These are phyloP conservation scores for Drosophila auraria DNA, from an alignment of 1,140 invertebrate genomes.

Conservation along the genomic window DNA sequence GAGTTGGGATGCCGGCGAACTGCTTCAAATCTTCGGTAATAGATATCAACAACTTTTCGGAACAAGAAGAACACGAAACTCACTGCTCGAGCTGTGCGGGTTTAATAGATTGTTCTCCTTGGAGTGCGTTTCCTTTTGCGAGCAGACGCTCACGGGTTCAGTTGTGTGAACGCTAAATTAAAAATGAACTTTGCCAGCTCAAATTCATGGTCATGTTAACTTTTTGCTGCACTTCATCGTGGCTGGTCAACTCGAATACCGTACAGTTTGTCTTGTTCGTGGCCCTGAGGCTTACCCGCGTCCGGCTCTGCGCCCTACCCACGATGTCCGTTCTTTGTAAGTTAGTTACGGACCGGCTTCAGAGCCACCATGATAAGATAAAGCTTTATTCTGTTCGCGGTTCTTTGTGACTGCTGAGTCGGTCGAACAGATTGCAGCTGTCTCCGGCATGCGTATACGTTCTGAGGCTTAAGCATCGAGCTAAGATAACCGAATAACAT, in stretches of 20 bases:
- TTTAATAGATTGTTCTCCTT: slow-evolving; percentile 65
- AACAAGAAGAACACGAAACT: slow-evolving; percentile 46
- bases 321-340: slow-evolving; percentile 34
- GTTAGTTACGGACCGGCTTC: slow-evolving; percentile 67
- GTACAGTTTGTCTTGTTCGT: slow-evolving; percentile 60
- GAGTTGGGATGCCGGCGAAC: slow-evolving; percentile 72
- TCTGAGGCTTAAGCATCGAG: slow-evolving; percentile 35
- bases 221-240: slow-evolving; percentile 65
- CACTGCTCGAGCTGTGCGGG: slow-evolving; percentile 41
- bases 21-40: slow-evolving; percentile 79
- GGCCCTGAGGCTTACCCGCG: background rate
- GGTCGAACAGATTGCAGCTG: slow-evolving; percentile 51
- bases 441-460: slow-evolving; percentile 40
- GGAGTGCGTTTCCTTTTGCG: slow-evolving; percentile 32
- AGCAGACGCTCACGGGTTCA: background rate
- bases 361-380: slow-evolving; percentile 68
- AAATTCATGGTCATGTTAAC: slow-evolving; percentile 81
- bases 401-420: slow-evolving; percentile 44
- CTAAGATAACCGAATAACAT: slow-evolving; percentile 21
- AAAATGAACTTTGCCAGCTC: slow-evolving; percentile 80
- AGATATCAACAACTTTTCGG: slow-evolving; percentile 79
- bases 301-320: background rate
- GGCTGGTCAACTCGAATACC: slow-evolving; percentile 62
- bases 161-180: slow-evolving; percentile 61
- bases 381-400: slow-evolving; percentile 51